Percentiles rank a stretch among this genome's conserved stretches.
These are phyloP conservation scores for Tortricodes alternella DNA, from an alignment of 2,888 invertebrate species.

Conservation along the genomic window DNA sequence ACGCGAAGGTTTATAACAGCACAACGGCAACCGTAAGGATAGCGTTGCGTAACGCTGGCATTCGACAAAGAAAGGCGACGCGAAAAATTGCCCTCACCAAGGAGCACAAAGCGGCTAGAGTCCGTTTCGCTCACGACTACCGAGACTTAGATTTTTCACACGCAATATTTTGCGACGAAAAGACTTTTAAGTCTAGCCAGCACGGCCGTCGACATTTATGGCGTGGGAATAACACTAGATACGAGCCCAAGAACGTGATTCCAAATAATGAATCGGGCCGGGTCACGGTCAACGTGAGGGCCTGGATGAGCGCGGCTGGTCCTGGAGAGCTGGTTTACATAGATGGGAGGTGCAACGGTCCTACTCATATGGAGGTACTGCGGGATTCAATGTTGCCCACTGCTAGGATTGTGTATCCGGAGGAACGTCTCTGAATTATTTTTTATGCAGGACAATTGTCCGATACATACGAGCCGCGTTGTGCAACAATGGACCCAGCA, in stretches of 20 bases:
- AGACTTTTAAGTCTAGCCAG: not conserved
- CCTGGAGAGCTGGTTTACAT: constrained; percentile 9
- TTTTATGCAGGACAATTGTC: constrained; percentile 11
- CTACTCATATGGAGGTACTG: not conserved
- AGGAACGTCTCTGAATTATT: not conserved
- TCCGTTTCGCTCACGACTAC: not conserved
- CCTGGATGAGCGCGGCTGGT: constrained; percentile 4
- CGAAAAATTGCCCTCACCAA: not conserved
- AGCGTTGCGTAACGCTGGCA: too few species aligned
- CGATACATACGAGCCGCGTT: constrained; percentile 4
- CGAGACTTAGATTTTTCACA: not conserved
- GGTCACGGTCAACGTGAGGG: not conserved
- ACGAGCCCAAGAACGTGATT: not conserved
- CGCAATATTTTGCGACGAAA: constrained; percentile 4
- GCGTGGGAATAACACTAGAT: not conserved
- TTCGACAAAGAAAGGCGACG: too few species aligned
- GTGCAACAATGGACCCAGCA: not conserved
- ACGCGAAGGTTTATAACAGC: too few species aligned
- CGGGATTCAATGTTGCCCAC: constrained; percentile 4
- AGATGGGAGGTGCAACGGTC: not conserved
- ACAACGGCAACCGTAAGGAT: too few species aligned
- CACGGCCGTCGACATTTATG: not conserved
- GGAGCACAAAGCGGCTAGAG: not conserved
- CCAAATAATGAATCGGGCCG: constrained; percentile 1
- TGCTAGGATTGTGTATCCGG: constrained; percentile 4